Percentiles rank a stretch among this genome's conserved stretches.
Conservation (phyloP, 2,888 invertebrate species). For the Lydus trimaculatus region DNA sequence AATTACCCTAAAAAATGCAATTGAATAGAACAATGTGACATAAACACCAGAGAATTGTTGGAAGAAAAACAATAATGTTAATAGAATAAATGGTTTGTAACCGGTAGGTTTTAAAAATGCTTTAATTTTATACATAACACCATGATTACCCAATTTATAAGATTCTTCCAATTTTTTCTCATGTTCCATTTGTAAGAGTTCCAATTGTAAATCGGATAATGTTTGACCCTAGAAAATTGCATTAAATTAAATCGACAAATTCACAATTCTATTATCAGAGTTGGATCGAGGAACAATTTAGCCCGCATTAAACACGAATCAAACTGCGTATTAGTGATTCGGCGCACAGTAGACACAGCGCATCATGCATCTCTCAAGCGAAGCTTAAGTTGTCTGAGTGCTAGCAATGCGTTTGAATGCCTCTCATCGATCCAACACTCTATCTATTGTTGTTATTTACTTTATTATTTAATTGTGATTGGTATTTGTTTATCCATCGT, state of each 20-base stretch:
- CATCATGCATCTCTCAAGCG: too few species aligned
- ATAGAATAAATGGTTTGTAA: conserved; percentile 66
- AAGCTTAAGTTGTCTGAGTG: too few species aligned
- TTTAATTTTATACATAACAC: conserved; percentile 53
- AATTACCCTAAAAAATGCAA: conserved; percentile 65
- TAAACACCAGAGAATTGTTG: conserved; percentile 70
- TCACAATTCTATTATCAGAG: too few species aligned
- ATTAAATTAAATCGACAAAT: too few species aligned
- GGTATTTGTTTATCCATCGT: conserved; percentile 62
- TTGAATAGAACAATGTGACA: conserved; percentile 68
- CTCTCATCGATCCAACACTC: too few species aligned
- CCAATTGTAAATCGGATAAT: conserved; percentile 63
- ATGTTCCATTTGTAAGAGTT: conserved; percentile 64
- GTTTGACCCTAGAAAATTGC: conserved; percentile 60
- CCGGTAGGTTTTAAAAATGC: conserved; percentile 65
- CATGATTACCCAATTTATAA: conserved; percentile 58
- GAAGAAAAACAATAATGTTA: conserved; percentile 65
- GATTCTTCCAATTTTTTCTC: conserved; percentile 60
- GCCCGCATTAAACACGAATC: too few species aligned
- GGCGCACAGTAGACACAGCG: too few species aligned
- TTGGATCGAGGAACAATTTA: too few species aligned
- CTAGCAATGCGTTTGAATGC: too few species aligned
- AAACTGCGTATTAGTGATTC: too few species aligned
- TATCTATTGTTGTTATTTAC: too few species aligned
- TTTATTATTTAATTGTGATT: conserved; percentile 60